Evolutionary conservation across 2,888 invertebrate species (phyloP).

Genomic region (Mimumesa dahlbomi): DNA sequence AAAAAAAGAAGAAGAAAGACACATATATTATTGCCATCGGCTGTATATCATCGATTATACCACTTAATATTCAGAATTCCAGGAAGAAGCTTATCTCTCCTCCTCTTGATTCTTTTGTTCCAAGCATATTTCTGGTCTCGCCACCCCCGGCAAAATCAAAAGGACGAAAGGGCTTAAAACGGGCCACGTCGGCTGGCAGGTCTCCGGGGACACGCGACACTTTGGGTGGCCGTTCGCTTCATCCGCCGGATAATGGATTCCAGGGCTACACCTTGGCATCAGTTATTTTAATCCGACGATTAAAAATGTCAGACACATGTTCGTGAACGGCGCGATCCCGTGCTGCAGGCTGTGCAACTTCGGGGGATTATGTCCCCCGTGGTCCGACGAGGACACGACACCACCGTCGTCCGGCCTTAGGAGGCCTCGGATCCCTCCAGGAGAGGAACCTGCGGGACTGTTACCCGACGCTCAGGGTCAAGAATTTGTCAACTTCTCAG

Average conservation of each 20-base stretch:
- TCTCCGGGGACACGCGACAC: constrained; percentile 71
- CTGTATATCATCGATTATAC: constrained; percentile 42
- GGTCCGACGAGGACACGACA: constrained; percentile 37
- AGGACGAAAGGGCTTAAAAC: constrained; percentile 44
- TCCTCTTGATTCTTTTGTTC: constrained; percentile 36
- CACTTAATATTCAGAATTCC: constrained; percentile 44
- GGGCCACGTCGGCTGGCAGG: constrained; percentile 54
- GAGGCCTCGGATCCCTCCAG: constrained; percentile 24
- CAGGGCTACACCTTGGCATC: constrained; percentile 74
- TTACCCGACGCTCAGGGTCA: constrained; percentile 23
- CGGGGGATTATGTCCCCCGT: constrained; percentile 69
- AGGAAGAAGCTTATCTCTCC: constrained; percentile 33
- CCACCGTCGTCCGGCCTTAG: constrained; percentile 11
- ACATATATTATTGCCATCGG: constrained; percentile 4
- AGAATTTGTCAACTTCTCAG: constrained; percentile 26
- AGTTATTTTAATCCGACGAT: constrained; percentile 78
- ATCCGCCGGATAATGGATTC: constrained; percentile 72
- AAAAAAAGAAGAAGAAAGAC: constrained; percentile 4
- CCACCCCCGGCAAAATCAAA: constrained; percentile 37
- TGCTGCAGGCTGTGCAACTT: constrained; percentile 59
- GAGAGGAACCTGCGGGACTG: constrained; percentile 34
- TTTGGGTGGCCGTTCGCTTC: constrained; percentile 74
- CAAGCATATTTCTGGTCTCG: background rate
- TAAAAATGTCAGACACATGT: constrained; percentile 79
- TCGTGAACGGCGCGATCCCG: constrained; percentile 67